These are phyloP conservation scores for Pluvialis apricaria DNA, from an alignment of 2,113 vertebrate species.

Conservation along the genomic window DNA sequence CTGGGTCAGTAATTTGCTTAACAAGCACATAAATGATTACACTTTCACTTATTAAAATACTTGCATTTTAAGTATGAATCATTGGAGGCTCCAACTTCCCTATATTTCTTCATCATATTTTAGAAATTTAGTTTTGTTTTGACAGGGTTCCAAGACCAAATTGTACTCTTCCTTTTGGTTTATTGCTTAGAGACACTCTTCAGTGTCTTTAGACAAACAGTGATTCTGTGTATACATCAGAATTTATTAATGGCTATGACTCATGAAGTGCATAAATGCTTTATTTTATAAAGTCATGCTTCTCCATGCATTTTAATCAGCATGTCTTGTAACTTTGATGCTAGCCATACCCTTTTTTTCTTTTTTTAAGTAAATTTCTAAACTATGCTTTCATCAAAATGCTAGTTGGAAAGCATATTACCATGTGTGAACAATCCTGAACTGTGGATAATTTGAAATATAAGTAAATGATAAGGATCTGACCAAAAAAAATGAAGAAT, in stretches of 20 bases:
- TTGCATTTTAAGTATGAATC: background rate
- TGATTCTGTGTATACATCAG: background rate
- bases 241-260: background rate
- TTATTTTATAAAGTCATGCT: background rate
- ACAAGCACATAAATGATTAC: background rate
- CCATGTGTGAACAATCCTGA: background rate
- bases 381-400: background rate
- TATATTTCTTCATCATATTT: background rate
- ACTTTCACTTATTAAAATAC: background rate
- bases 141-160: background rate
- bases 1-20: background rate
- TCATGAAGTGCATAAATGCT: background rate
- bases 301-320: background rate
- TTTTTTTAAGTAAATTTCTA: background rate
- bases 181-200: background rate
- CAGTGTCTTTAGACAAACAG: background rate
- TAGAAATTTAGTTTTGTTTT: background rate
- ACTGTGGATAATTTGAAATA: background rate
- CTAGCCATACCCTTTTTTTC: background rate
- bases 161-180: background rate
- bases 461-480: background rate
- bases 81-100: background rate
- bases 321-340: background rate
- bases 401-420: background rate
- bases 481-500: background rate